Percentiles rank a stretch among this genome's conserved stretches.
phyloP scores from a whole-genome alignment of 1,140 invertebrate species.

The Lineus longissimus region DNA sequence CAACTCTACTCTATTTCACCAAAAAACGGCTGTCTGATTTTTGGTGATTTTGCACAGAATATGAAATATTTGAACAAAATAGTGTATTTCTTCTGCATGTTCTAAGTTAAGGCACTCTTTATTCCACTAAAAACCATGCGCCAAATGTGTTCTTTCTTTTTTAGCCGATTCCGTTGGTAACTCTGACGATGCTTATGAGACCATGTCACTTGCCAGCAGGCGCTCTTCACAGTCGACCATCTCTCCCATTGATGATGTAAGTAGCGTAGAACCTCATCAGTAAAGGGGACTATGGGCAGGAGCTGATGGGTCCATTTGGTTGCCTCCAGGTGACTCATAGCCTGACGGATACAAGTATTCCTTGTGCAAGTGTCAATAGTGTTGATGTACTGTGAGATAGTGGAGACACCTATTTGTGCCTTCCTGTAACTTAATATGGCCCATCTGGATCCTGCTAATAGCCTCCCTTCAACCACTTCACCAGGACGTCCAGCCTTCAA shows the following conservation, averaged over 20 bases:
- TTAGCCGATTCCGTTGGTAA: background rate
- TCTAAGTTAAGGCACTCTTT: background rate
- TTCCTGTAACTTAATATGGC: too few species aligned
- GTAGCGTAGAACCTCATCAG: background rate
- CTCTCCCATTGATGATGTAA: slow-evolving; percentile 1
- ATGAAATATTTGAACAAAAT: background rate
- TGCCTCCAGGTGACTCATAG: background rate
- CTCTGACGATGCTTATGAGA: background rate
- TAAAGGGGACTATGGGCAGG: background rate
- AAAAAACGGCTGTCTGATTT: background rate
- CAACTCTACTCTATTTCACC: background rate
- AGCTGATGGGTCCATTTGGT: background rate
- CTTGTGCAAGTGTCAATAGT: too few species aligned
- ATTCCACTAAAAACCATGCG: too few species aligned
- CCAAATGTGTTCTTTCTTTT: background rate
- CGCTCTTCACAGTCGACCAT: slow-evolving; percentile 1
- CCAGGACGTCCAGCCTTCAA: too few species aligned
- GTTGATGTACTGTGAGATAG: too few species aligned
- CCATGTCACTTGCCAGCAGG: background rate
- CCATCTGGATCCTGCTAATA: background rate
- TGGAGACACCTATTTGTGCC: too few species aligned
- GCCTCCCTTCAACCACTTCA: too few species aligned
- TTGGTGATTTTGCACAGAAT: background rate
- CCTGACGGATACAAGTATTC: background rate
- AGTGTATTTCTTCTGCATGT: background rate